A percentile compares a stretch with the other conserved stretches of the same genome.
Evolutionary conservation across 2,113 vertebrate genomes (phyloP).

Genomic region (Dromiciops gliroides): DNA sequence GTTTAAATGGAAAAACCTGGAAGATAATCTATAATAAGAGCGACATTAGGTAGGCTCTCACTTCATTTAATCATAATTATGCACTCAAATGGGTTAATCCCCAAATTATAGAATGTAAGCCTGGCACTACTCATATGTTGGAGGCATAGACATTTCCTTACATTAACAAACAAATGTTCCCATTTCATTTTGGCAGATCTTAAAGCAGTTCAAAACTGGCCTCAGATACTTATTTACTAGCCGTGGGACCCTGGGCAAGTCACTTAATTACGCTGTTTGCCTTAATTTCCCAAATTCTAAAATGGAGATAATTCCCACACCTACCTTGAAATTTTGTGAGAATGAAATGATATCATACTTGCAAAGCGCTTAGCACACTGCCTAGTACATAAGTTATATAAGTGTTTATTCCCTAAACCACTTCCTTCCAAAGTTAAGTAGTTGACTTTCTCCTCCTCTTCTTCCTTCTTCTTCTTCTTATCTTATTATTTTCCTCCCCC

Average conservation of each 20-base stretch:
- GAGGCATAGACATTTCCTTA: neutral
- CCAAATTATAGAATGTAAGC: neutral
- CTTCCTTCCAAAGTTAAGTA: neutral
- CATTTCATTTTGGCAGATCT: neutral
- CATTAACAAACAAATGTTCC: conserved; percentile 21
- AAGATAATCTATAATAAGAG: neutral
- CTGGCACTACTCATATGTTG: neutral
- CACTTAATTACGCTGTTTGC: neutral
- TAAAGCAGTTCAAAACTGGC: neutral
- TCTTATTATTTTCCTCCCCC: neutral
- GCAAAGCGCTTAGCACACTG: neutral
- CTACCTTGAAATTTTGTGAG: neutral
- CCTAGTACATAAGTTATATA: neutral
- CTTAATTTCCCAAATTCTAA: neutral
- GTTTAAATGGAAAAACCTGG: neutral
- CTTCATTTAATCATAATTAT: neutral
- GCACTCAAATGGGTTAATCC: neutral
- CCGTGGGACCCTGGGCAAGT: neutral
- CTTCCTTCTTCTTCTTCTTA: neutral
- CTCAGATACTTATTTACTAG: neutral
- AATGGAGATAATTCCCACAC: neutral
- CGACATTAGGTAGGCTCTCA: neutral
- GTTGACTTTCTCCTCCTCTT: neutral
- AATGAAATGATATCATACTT: neutral
- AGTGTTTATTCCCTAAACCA: neutral